Percentiles rank a stretch among this genome's conserved stretches.
Conservation (phyloP, 53 echinoderm and acorn worm species). For the Stichopus horrens region DNA sequence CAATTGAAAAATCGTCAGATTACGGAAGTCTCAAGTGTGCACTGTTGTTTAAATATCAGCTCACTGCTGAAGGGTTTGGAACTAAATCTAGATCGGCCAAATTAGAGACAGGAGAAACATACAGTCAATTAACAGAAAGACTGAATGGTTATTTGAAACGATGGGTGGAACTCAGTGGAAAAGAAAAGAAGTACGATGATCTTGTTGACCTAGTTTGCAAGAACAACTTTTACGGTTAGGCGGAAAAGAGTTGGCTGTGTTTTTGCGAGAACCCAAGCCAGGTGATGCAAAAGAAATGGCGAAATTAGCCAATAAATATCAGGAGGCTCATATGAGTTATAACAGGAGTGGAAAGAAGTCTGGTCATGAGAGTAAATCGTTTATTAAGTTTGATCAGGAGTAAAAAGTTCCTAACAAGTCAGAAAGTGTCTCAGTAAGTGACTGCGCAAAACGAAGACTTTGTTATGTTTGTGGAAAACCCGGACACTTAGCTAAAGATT, state of each 20-base stretch:
- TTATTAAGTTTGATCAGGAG: background rate
- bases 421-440: background rate
- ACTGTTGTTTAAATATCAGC: slow-evolving; percentile 19
- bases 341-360: slow-evolving; percentile 17
- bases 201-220: slow-evolving; percentile 4
- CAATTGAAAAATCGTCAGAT: slow-evolving; percentile 14
- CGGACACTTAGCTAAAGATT: slow-evolving; percentile 48
- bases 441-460: background rate
- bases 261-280: slow-evolving; percentile 43
- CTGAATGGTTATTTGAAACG: slow-evolving; percentile 19
- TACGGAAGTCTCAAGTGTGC: slow-evolving; percentile 35
- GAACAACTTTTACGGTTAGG: slow-evolving; percentile 20
- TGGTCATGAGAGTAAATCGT: background rate
- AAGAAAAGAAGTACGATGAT: slow-evolving; percentile 34
- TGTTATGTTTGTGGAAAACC: slow-evolving; percentile 47
- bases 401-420: background rate
- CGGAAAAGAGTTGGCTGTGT: slow-evolving; percentile 27
- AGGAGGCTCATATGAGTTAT: slow-evolving; percentile 31
- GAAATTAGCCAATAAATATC: slow-evolving; percentile 31
- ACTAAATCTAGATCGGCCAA: slow-evolving; percentile 23
- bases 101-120: slow-evolving; percentile 44
- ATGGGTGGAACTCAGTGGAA: slow-evolving; percentile 40
- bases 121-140: slow-evolving; percentile 39
- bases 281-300: background rate
- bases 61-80: slow-evolving; percentile 49